Evolutionary conservation across 2,888 invertebrate genomes (phyloP).

Genomic region (Apamea crenata): DNA sequence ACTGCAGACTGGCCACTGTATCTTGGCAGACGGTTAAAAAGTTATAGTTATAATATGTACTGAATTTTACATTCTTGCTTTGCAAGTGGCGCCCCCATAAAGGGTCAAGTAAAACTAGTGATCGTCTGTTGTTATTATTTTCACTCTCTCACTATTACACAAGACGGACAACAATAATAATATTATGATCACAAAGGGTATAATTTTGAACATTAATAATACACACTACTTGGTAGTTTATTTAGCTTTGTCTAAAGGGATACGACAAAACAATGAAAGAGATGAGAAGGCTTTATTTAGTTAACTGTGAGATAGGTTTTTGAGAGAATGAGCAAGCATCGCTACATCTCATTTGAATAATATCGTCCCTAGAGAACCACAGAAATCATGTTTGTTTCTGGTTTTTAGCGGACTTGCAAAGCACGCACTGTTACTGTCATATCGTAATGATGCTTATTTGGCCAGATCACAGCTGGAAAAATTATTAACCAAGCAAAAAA

Average conservation of each 20-base stretch:
- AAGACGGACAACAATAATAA: conserved; percentile 13
- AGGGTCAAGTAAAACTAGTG: conserved; percentile 27
- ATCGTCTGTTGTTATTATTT: conserved; percentile 5
- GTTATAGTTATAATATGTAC: neutral
- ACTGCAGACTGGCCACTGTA: conserved; percentile 29
- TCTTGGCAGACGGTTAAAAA: conserved; percentile 6
- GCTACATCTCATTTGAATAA: conserved; percentile 13
- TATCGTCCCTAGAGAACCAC: conserved; percentile 10
- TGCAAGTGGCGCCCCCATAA: neutral
- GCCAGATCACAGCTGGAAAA: neutral
- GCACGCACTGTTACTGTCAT: neutral
- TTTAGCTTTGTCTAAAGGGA: conserved; percentile 1
- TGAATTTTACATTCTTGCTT: conserved; percentile 1
- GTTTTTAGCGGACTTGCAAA: conserved; percentile 18
- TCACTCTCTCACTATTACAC: conserved; percentile 27
- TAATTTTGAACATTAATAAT: conserved; percentile 25
- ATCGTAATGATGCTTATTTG: neutral
- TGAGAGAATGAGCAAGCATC: neutral
- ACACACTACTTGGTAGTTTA: conserved; percentile 1
- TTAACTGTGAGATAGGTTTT: neutral
- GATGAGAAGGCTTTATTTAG: neutral
- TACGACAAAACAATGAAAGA: neutral
- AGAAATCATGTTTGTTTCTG: conserved; percentile 20
- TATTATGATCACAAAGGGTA: conserved; percentile 30
- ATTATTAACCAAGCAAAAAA: neutral